Evolutionary conservation across 2,888 invertebrate species (phyloP), one percentile per base, ranked within the genome.

Genomic region (Norana najaformis): DNA sequence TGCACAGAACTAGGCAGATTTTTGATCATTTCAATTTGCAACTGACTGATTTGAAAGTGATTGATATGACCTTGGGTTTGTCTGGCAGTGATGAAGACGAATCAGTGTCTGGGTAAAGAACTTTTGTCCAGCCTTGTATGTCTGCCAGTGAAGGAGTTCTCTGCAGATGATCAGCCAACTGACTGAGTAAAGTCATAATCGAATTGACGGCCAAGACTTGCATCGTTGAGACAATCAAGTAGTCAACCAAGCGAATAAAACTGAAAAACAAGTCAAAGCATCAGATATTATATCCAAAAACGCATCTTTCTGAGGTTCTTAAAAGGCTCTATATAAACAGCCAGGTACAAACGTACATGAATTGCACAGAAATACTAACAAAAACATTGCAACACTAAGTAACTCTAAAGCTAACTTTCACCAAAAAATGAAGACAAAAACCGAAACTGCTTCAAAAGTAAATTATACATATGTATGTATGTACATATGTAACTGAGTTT

Each of bases 201-300:
- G 95, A 95, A 93, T 95, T 95, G 23, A 95, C 94, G 23, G 95
- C 95, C 92, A 95, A 92, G 37, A 95, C 94, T 91, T 95, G 95
- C 94, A 95, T 94, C 0, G 95, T 95, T 93, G 94, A 95, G 36
- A 95, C 95, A 85, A 95, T 95, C 91, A 95, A 93, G 92, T 95
- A 95, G 92, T 95, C 95, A 36, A 95, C 94, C 92, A 95, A 92
- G 0, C 94, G 93, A 96, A 92, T 95, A 92, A 95, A 95, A 91
- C 95, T 95, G 93, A 69, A 69, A 69, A 36, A n/a, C 20, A 18
- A 36, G 85, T 23, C 23, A 23, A 38, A 88, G 88, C 34, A 11
- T 30, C 37, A 38, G 88, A n/a, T 37, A 38, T 30, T 38, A 30
- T 34, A 23, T 89, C 23, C 20, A 41, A 39, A 41, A 88, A 41